phyloP scores from a whole-genome alignment of 2,113 vertebrate species.

The Drymodes brunneopygia region DNA sequence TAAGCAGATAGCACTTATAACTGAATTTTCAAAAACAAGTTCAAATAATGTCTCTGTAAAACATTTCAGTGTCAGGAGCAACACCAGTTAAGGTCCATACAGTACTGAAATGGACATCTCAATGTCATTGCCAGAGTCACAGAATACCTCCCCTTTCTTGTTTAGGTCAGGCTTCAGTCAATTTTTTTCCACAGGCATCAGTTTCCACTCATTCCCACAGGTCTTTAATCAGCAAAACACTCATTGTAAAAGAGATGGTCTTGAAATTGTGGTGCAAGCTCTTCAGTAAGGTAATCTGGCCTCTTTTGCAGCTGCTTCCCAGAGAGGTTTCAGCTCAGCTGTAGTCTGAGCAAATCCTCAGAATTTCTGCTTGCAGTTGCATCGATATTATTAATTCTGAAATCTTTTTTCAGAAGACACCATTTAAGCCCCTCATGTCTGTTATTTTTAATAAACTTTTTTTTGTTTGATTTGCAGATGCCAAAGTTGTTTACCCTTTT shows the following conservation, averaged over 20 bases:
- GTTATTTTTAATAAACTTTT: not conserved
- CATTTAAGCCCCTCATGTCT: not conserved
- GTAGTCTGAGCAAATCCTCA: not conserved
- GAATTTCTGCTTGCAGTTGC: not conserved
- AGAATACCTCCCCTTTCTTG: not conserved
- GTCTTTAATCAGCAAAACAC: conserved; percentile 8
- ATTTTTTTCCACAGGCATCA: not conserved
- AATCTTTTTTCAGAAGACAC: not conserved
- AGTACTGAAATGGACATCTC: not conserved
- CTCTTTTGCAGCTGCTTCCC: not conserved
- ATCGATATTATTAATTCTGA: not conserved
- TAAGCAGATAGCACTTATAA: not conserved
- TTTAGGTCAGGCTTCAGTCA: not conserved
- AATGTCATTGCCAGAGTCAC: not conserved
- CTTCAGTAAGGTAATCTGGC: not conserved
- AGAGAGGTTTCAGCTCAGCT: not conserved
- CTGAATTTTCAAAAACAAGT: not conserved
- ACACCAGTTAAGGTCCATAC: not conserved
- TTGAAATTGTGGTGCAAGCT: not conserved
- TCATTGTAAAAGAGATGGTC: not conserved
- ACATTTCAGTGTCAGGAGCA: not conserved
- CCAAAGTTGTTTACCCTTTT: not conserved
- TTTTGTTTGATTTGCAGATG: not conserved
- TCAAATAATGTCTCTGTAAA: not conserved
- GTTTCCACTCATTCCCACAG: not conserved